Percentiles rank a stretch among this genome's conserved stretches.
Evolutionary conservation across 2,797 vertebrate species (phyloP).

Genomic region (Platalea minor): DNA sequence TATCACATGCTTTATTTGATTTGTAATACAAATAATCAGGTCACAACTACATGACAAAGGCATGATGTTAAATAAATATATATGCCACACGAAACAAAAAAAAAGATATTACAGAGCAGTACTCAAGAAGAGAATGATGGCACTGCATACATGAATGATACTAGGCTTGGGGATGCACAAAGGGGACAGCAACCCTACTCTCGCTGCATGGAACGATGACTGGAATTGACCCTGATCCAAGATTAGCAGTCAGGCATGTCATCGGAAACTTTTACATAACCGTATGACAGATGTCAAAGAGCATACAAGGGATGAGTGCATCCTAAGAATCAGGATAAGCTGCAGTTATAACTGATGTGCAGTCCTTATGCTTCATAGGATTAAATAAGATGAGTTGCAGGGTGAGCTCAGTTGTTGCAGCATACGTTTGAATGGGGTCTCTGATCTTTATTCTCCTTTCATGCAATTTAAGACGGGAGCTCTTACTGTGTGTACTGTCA

Average conservation of each 20-base stretch:
- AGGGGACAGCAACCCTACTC: background rate
- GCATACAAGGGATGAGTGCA: background rate
- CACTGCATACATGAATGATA: fast-evolving
- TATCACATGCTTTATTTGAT: background rate
- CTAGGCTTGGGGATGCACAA: background rate
- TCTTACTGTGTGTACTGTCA: background rate
- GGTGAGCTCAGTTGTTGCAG: background rate
- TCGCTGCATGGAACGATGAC: background rate
- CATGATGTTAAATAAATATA: background rate
- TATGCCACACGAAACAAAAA: background rate
- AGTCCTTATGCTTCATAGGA: background rate
- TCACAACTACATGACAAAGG: background rate
- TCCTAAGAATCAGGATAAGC: background rate
- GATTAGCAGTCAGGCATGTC: slow-evolving; percentile 4
- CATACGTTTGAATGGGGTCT: background rate
- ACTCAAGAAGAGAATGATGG: background rate
- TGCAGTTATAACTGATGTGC: background rate
- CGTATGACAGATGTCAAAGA: slow-evolving; percentile 13
- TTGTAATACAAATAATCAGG: background rate
- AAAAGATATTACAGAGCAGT: background rate
- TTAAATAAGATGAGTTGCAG: background rate
- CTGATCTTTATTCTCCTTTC: background rate
- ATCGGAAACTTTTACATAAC: background rate
- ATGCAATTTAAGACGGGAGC: background rate
- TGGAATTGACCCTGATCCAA: slow-evolving; percentile 9